phyloP scores from a whole-genome alignment of 2,888 invertebrate species.

The Nephrotoma flavescens region DNA sequence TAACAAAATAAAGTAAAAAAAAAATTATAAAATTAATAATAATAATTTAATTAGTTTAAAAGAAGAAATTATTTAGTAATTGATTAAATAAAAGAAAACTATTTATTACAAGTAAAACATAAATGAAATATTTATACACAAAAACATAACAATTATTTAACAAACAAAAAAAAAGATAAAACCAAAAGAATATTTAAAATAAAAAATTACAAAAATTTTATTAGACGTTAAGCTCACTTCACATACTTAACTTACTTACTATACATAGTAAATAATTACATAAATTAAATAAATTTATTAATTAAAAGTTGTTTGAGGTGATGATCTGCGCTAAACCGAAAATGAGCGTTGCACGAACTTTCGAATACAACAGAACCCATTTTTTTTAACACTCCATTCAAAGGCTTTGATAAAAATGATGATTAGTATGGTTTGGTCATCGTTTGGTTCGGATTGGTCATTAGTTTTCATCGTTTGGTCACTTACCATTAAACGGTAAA shows the following conservation, averaged over 20 bases:
- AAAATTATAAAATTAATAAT: neutral
- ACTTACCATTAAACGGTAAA: no score
- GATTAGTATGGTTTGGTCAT: no score
- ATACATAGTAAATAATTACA: neutral
- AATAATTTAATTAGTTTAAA: neutral
- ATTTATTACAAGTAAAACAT: neutral
- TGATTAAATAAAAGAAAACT: neutral
- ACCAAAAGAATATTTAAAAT: neutral
- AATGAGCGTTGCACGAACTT: no score
- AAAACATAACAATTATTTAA: neutral
- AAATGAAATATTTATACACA: neutral
- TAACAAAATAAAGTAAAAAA: neutral
- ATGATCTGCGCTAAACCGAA: neutral
- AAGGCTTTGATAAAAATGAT: no score
- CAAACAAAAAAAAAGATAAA: neutral
- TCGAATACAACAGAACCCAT: no score
- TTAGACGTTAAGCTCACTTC: neutral
- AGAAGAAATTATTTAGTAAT: neutral
- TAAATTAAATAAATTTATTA: neutral
- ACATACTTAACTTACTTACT: neutral
- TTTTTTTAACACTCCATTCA: no score
- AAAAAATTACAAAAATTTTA: neutral
- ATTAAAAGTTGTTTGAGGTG: neutral
- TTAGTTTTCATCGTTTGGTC: no score
- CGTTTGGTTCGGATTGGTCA: no score